Base-by-base conservation (phyloP, 2,113 vertebrate genomes). In the mouse (Mus musculus) region DNA sequence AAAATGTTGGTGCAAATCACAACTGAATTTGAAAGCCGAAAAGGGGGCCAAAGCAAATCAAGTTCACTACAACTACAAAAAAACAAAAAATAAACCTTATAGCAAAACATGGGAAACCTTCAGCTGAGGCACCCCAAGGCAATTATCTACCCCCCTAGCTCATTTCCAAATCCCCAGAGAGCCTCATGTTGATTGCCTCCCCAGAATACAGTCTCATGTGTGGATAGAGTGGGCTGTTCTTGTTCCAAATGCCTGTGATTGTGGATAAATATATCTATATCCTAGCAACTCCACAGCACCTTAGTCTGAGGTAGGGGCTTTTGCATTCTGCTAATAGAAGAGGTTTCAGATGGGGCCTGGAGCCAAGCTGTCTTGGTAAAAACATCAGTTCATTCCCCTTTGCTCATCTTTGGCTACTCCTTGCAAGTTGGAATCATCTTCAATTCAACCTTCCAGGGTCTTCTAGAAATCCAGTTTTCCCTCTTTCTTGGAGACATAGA, bases 251-350 rank as follows among this genome's bases (percentile, higher is more conserved):
- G 92, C 97, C 96, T 97, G 96, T n/a, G 61, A 76, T 86, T 96
- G 56, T 89, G 81, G 87, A 85, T 96, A 97, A 97, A 96, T 95
- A 92, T 92, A 91, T 78, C 76, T 88, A 93, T 95, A 90, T 93
- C 96, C 95, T 97, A 96, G 97, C 96, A 98, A 98, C 95, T 78
- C 81, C 90, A 78, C 39, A 82, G 49, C 76, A 95, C 94, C 88
- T 92, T 81, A 76, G 71, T 85, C 59, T 85, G 93, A 42, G 46
- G 46, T 95, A 56, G n/a, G 81, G 63, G 77, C n/a, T 78, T 95
- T 91, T 22, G 33, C 36, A 42, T 90, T 88, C 54, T 94, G 52
- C 93, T 88, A 92, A n/a, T 5, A 85, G 52, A 86, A 86, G 65
- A 94, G 59, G 90, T 91, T 73, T 94, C 63, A 93, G 46, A 90